Evolutionary conservation across 2,888 invertebrate species (phyloP), one percentile per base, ranked within the genome.

Genomic region (Aethes cnicana): DNA sequence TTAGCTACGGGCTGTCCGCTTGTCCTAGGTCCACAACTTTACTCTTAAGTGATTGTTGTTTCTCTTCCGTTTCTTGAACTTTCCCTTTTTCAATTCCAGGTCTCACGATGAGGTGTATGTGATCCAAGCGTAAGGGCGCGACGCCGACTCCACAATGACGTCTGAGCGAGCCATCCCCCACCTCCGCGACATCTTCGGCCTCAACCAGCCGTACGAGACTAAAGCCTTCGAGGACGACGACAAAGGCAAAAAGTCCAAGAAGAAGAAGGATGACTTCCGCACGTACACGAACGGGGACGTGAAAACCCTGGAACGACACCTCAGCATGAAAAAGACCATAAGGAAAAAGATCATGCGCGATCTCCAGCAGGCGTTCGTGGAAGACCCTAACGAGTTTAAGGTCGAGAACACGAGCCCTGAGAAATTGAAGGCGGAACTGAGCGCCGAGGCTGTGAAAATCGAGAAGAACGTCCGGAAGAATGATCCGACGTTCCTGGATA

Each of bases 281-380:
- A 90, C 92, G 2, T 88, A 92, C 63, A 88, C 91, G 8, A 93
- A 93, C 68, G 92, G 92, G 42, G 93, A 93, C 74, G 93, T 94
- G 32, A 93, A 93, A 68, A 95, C 95, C 12, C 80, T 95, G 30
- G 95, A 96, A 72, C 88, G 95, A 63, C 95, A 95, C 78, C 91
- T 96, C 66, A 95, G 95, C 74, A 95, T 95, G 95, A 95, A 96
- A 88, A 95, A 95, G 76, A 95, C 95, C 11, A 95, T 95, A 62
- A 86, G 95, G 63, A 95, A 95, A 87, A 95, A 95, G 84, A 95
- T 95, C 72, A 95, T 95, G 95, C 90, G 95, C 21, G 95, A 95
- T 77, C 90, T 95, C 63, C 93, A 95, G 70, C 95, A 95, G 74
- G 93, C 93, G 32, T 93, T 93, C 76, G 93, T 93, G 64, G 93